Conservation (phyloP, 2,797 vertebrate species). For the Lindbergichthys nudifrons region DNA sequence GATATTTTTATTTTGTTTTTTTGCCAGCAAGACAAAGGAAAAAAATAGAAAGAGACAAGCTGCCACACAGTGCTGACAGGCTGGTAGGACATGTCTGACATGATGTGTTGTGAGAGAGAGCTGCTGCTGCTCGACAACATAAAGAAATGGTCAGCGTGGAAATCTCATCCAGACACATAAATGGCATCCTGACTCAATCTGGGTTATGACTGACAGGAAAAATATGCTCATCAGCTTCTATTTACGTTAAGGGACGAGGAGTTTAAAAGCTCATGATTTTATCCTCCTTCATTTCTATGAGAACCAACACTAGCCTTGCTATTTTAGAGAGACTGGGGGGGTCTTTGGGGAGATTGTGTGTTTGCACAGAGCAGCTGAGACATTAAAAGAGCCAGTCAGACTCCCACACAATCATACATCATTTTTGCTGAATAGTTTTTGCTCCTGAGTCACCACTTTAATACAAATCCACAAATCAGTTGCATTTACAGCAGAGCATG, state of each 20-base stretch:
- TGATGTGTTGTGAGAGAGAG: conserved; percentile 43
- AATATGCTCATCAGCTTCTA: conserved; percentile 58
- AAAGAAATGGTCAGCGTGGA: conserved; percentile 57
- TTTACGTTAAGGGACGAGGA: conserved; percentile 20
- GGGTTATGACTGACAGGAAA: conserved; percentile 44
- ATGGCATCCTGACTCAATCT: conserved; percentile 53
- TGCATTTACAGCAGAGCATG: conserved; percentile 15
- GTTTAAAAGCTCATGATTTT: conserved; percentile 41
- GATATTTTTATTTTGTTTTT: conserved; percentile 26
- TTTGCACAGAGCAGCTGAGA: conserved; percentile 45
- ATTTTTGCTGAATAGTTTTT: conserved; percentile 30
- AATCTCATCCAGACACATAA: conserved; percentile 52
- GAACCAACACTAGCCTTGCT: conserved; percentile 5
- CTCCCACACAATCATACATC: conserved; percentile 29
- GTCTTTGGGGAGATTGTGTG: conserved; percentile 19
- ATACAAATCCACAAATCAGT: conserved; percentile 38
- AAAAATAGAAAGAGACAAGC: conserved; percentile 23
- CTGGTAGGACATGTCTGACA: conserved; percentile 66
- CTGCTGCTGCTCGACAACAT: conserved; percentile 37
- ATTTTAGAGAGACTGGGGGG: background rate
- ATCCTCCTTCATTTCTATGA: conserved; percentile 24
- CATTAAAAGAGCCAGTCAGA: conserved; percentile 31
- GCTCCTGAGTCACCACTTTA: conserved; percentile 28
- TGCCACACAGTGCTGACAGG: conserved; percentile 53
- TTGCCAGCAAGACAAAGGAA: conserved; percentile 32